Evolutionary conservation across 2,888 invertebrate species (phyloP).

Genomic region (Doris montereyensis): DNA sequence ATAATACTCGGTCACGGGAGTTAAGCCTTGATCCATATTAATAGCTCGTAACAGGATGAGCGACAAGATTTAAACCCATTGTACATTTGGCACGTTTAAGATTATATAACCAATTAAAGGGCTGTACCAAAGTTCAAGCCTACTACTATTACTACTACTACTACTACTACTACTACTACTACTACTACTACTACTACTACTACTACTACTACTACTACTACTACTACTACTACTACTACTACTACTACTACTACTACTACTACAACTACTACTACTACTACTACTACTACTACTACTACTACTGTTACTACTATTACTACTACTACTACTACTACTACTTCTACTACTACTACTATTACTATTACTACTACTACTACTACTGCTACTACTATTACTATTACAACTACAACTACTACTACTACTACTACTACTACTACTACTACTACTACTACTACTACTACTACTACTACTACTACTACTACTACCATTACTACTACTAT

Average conservation of each 20-base stretch:
- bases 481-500: neutral
- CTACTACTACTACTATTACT: constrained; percentile 17
- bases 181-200: constrained; percentile 20
- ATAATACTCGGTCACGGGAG: no score
- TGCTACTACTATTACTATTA: constrained; percentile 14
- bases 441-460: neutral
- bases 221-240: constrained; percentile 20
- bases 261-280: constrained; percentile 16
- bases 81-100: no score
- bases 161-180: constrained; percentile 20
- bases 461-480: neutral
- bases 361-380: constrained; percentile 14
- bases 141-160: constrained; percentile 12
- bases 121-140: no score
- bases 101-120: no score
- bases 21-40: no score
- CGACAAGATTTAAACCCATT: no score
- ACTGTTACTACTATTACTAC: constrained; percentile 14
- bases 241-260: constrained; percentile 20
- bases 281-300: constrained; percentile 11
- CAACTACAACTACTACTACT: neutral
- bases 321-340: constrained; percentile 16
- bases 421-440: neutral
- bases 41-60: no score
- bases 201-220: constrained; percentile 17